These are phyloP conservation scores for Candidula unifasciata DNA, from an alignment of 2,888 invertebrate species.

Conservation along the genomic window DNA sequence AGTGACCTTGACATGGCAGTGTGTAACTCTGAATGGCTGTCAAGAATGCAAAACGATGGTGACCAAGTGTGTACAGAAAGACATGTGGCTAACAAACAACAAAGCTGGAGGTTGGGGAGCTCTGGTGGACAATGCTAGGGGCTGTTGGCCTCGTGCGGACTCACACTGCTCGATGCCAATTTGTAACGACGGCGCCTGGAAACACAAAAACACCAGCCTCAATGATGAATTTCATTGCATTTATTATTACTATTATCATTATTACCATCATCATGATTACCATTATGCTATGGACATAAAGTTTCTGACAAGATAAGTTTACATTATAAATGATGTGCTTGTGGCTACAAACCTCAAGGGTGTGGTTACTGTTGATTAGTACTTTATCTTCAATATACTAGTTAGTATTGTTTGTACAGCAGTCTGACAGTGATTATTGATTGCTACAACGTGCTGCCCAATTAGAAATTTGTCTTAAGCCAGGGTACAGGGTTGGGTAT, in stretches of 20 bases:
- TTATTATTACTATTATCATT: no score
- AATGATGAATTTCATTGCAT: constrained; percentile 23
- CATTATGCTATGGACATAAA: no score
- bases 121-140: constrained; percentile 68
- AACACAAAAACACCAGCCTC: constrained; percentile 44
- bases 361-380: no score
- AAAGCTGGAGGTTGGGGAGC: constrained; percentile 54
- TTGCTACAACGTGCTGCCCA: not conserved
- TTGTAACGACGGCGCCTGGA: constrained; percentile 74
- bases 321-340: no score
- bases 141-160: constrained; percentile 71
- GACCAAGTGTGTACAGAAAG: constrained; percentile 49
- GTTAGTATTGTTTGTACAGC: no score
- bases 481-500: not conserved
- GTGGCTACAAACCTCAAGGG: no score
- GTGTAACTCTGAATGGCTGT: constrained; percentile 32
- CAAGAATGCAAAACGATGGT: constrained; percentile 43
- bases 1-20: constrained; percentile 28
- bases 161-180: constrained; percentile 70
- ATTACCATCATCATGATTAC: no score
- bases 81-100: constrained; percentile 53
- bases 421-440: no score
- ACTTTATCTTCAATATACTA: no score
- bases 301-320: no score
- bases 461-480: not conserved